These are phyloP conservation scores for Macrochelys suwanniensis DNA, from an alignment of 2,797 vertebrate genomes.

Conservation along the genomic window DNA sequence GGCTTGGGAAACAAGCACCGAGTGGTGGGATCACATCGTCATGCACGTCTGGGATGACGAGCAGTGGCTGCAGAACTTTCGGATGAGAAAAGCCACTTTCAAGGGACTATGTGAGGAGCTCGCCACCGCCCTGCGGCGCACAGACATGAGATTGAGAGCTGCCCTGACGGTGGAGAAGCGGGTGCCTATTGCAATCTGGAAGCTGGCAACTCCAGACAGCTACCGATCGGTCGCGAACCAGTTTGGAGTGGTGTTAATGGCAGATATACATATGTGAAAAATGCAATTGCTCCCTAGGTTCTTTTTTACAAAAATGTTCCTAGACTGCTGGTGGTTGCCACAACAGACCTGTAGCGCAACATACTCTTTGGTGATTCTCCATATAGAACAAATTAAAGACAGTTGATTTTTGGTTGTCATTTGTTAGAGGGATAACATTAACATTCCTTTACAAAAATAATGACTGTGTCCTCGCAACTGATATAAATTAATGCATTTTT, in stretches of 20 bases:
- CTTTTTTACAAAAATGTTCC: neutral
- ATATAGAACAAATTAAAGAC: neutral
- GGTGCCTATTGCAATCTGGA: too few species aligned
- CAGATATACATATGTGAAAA: constrained; percentile 17
- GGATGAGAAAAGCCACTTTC: too few species aligned
- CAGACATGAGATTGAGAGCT: too few species aligned
- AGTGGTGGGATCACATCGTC: too few species aligned
- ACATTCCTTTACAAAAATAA: neutral
- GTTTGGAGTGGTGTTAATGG: neutral
- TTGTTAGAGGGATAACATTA: neutral
- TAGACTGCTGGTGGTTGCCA: neutral
- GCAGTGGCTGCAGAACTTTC: too few species aligned
- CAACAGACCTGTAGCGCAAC: neutral
- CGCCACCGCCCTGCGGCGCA: too few species aligned
- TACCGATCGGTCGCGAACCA: too few species aligned
- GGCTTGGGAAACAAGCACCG: too few species aligned
- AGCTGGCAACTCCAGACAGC: too few species aligned
- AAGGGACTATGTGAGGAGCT: too few species aligned
- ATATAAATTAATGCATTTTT: neutral
- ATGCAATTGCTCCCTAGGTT: neutral
- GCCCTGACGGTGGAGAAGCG: too few species aligned
- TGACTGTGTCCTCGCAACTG: neutral
- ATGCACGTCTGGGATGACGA: too few species aligned
- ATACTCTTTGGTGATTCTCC: neutral
- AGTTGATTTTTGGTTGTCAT: neutral